Conservation (phyloP, 2,888 invertebrate genomes). For the Achlya flavicornis region DNA sequence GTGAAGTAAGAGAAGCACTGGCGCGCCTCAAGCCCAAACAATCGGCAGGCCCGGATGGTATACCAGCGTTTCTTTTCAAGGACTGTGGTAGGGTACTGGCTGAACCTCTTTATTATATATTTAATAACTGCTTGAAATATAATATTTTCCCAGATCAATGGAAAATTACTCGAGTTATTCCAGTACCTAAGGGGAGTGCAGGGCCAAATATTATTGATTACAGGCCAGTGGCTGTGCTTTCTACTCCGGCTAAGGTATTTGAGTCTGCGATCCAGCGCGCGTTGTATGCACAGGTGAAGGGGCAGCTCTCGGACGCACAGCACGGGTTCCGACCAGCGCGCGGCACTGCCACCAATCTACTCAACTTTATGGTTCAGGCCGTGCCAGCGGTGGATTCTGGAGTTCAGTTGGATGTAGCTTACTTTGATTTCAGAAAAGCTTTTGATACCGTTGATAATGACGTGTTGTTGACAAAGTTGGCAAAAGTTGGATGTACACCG, state of each 20-base stretch:
- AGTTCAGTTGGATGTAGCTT: too few species aligned
- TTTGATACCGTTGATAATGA: too few species aligned
- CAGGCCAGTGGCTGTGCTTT: slow-evolving; percentile 24
- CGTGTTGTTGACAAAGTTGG: too few species aligned
- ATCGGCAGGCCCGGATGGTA: slow-evolving; percentile 6
- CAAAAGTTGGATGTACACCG: too few species aligned
- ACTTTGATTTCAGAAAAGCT: too few species aligned
- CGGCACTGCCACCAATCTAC: too few species aligned
- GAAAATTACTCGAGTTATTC: slow-evolving; percentile 6
- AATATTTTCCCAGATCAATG: not conserved
- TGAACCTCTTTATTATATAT: slow-evolving; percentile 8
- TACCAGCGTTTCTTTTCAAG: slow-evolving; percentile 6
- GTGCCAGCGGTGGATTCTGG: too few species aligned
- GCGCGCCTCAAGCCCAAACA: not conserved
- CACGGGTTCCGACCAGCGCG: too few species aligned
- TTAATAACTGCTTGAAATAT: not conserved
- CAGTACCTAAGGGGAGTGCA: not conserved
- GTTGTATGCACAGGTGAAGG: slow-evolving; percentile 9
- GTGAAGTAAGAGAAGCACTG: not conserved
- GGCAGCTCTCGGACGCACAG: slow-evolving; percentile 11
- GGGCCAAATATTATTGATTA: slow-evolving; percentile 15
- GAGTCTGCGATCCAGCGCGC: slow-evolving; percentile 15
- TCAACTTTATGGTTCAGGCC: too few species aligned
- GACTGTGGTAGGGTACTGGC: slow-evolving; percentile 7
- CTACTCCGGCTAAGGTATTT: slow-evolving; percentile 19